These are phyloP conservation scores for Trissoscelio sp. DNA, from an alignment of 2,888 invertebrate species.

Conservation along the genomic window DNA sequence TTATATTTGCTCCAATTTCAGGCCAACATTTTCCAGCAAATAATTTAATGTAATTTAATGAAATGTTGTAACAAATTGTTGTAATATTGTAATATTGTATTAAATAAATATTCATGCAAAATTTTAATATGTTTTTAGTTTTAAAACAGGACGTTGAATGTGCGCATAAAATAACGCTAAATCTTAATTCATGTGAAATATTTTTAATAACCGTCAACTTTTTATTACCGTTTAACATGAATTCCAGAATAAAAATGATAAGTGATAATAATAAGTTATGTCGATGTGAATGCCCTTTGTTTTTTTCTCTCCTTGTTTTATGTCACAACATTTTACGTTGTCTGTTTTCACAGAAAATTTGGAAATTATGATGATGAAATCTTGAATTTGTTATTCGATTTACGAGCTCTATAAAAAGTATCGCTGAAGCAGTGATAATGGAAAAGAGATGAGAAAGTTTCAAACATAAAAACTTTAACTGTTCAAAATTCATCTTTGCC, in stretches of 20 bases:
- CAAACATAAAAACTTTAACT: slow-evolving; percentile 30
- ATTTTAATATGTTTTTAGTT: not conserved
- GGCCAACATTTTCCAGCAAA: not conserved
- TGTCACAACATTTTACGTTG: not conserved
- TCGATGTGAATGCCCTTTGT: not conserved
- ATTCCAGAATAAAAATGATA: not conserved
- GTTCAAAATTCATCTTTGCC: slow-evolving; percentile 19
- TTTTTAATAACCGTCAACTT: not conserved
- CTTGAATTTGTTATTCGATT: slow-evolving; percentile 45
- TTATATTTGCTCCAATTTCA: not conserved
- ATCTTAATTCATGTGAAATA: not conserved
- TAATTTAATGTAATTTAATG: slow-evolving; percentile 3
- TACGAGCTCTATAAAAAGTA: slow-evolving; percentile 37
- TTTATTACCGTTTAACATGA: not conserved
- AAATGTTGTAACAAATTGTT: not conserved
- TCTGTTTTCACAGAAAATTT: slow-evolving; percentile 14
- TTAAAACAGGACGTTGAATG: not conserved
- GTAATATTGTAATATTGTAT: not conserved
- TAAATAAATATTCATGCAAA: not conserved
- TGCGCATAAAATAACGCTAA: not conserved
- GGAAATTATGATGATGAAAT: slow-evolving; percentile 44
- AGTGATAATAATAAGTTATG: not conserved
- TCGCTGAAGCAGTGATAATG: slow-evolving; percentile 34
- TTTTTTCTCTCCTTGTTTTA: not conserved
- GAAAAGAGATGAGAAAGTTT: slow-evolving; percentile 45